phyloP scores from a whole-genome alignment of 2,888 invertebrate species.

The Drosophila meridionalis region DNA sequence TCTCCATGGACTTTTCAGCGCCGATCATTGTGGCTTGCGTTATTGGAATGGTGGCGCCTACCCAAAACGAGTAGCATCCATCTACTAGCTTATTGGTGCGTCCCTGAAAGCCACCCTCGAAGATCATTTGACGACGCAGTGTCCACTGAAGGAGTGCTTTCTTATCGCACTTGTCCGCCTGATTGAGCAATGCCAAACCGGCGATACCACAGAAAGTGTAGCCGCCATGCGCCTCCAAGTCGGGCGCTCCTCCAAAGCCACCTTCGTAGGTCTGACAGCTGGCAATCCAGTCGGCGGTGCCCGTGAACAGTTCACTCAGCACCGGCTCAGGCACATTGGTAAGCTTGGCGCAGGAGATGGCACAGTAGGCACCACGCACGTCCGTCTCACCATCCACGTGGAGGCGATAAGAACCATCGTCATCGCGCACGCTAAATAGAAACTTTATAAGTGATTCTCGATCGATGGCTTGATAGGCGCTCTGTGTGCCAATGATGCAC shows the following conservation, averaged over 20 bases:
- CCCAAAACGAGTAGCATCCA: slow-evolving; percentile 99
- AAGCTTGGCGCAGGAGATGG: slow-evolving; percentile 94
- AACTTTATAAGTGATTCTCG: slow-evolving; percentile 90
- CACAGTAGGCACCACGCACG: slow-evolving; percentile 98
- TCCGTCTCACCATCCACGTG: slow-evolving; percentile 97
- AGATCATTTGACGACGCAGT: slow-evolving; percentile 94
- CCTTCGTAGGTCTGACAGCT: slow-evolving; percentile 99
- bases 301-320: slow-evolving; percentile 91
- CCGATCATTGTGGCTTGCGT: slow-evolving; percentile 90
- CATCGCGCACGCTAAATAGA: slow-evolving; percentile 90
- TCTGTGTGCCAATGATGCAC: slow-evolving; percentile 94
- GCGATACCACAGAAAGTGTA: slow-evolving; percentile 99
- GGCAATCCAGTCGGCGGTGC: slow-evolving; percentile 96
- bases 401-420: slow-evolving; percentile 96
- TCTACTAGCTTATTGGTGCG: slow-evolving; percentile 99
- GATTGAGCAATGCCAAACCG: slow-evolving; percentile 90
- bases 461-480: slow-evolving; percentile 95
- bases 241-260: slow-evolving; percentile 97
- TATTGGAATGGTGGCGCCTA: slow-evolving; percentile 96
- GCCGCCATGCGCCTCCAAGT: slow-evolving; percentile 99
- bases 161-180: slow-evolving; percentile 82
- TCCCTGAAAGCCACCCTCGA: slow-evolving; percentile 99
- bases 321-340: slow-evolving; percentile 89
- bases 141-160: slow-evolving; percentile 93
- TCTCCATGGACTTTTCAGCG: slow-evolving; percentile 66